Evolutionary conservation across 2,797 vertebrate species (phyloP).

Genomic region (Crax fasciolata): DNA sequence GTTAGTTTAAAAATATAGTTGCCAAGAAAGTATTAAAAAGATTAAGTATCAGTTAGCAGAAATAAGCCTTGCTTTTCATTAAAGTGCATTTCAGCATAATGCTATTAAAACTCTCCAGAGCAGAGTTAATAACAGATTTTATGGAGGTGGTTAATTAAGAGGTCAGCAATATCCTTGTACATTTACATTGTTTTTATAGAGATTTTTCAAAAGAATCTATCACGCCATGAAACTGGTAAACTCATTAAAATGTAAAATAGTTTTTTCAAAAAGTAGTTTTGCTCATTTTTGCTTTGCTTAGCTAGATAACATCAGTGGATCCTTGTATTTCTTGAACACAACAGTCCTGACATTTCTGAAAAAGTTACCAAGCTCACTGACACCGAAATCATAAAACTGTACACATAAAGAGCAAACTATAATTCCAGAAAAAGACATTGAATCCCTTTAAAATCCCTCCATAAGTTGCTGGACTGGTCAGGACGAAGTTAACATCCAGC

Average conservation of each 20-base stretch:
- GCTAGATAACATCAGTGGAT: background rate
- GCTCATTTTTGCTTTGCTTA: background rate
- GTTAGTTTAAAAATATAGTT: background rate
- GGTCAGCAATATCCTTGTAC: background rate
- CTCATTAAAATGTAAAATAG: background rate
- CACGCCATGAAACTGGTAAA: background rate
- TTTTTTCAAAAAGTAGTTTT: background rate
- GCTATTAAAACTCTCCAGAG: constrained; percentile 43
- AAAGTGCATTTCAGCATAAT: constrained; percentile 20
- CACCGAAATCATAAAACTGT: background rate
- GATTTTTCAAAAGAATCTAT: background rate
- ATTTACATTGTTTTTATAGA: background rate
- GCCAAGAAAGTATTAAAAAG: constrained; percentile 1
- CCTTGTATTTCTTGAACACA: background rate
- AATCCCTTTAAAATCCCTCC: background rate
- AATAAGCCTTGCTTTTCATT: constrained; percentile 40
- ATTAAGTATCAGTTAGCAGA: background rate
- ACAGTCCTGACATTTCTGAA: background rate
- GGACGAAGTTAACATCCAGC: background rate
- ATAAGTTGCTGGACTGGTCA: background rate
- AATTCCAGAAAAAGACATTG: fast-evolving
- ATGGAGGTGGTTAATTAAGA: constrained; percentile 40
- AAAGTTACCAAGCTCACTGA: background rate
- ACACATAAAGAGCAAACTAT: background rate
- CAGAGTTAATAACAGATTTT: constrained; percentile 34